These are phyloP conservation scores for Botrylloides violaceus DNA, from an alignment of 23 tunicate genomes.

Conservation along the genomic window DNA sequence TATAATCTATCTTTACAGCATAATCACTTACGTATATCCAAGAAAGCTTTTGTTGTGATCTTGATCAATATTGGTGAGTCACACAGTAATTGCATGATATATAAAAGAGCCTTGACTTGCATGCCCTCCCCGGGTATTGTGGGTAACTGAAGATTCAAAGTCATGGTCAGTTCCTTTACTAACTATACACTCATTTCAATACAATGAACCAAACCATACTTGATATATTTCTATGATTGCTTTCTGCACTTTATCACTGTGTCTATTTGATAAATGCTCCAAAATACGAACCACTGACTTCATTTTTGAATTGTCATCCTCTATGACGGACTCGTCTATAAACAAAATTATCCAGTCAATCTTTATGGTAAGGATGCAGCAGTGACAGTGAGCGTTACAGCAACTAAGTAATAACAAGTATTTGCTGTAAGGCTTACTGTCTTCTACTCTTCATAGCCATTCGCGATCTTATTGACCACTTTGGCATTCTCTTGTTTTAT, in stretches of 20 bases:
- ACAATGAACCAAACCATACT: conserved; percentile 22
- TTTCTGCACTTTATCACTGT: conserved; percentile 32
- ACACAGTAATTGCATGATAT: conserved; percentile 47
- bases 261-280: conserved; percentile 49
- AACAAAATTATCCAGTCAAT: no score
- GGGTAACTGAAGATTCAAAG: conserved; percentile 22
- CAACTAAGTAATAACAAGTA: no score
- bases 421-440: no score
- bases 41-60: conserved; percentile 28
- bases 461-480: no score
- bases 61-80: conserved; percentile 34
- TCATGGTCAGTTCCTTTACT: no score
- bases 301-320: conserved; percentile 21
- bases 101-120: conserved; percentile 40
- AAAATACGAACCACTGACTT: conserved; percentile 59
- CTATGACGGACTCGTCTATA: neutral
- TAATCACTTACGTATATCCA: conserved; percentile 22
- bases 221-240: conserved; percentile 52
- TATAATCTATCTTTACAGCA: no score
- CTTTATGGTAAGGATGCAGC: no score
- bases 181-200: no score
- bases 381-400: no score
- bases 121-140: conserved; percentile 26
- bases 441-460: no score
- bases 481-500: no score